Percentiles rank a stretch among this genome's conserved stretches.
phyloP scores from a whole-genome alignment of 2,113 vertebrate species.

The Pagrus major region DNA sequence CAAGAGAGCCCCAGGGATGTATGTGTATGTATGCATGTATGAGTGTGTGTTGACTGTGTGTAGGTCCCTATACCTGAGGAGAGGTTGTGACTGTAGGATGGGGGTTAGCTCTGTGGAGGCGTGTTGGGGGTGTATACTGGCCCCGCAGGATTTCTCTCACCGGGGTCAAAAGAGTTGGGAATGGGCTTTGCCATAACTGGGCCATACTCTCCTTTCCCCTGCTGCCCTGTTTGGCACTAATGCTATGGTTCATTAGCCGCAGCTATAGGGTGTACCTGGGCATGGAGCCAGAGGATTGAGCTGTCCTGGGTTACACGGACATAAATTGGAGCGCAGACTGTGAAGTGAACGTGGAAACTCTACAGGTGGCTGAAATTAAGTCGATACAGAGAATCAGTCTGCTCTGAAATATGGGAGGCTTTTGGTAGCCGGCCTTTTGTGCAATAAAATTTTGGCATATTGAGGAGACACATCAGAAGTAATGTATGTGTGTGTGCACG shows the following conservation, averaged over 20 bases:
- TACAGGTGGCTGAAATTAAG: constrained; percentile 75
- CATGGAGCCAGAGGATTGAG: constrained; percentile 73
- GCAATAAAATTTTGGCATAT: constrained; percentile 51
- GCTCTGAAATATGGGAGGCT: constrained; percentile 46
- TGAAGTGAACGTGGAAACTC: constrained; percentile 66
- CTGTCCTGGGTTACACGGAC: constrained; percentile 68
- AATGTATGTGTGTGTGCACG: constrained; percentile 18
- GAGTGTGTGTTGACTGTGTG: constrained; percentile 26
- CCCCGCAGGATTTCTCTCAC: constrained; percentile 57
- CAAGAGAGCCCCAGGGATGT: constrained; percentile 10
- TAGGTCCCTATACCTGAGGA: constrained; percentile 40
- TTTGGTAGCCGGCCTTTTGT: constrained; percentile 27
- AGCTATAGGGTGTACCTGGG: constrained; percentile 75
- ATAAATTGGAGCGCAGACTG: constrained; percentile 65
- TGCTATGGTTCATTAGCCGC: constrained; percentile 78
- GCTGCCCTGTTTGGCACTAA: constrained; percentile 64
- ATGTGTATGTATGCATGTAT: constrained; percentile 21
- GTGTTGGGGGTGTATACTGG: constrained; percentile 53
- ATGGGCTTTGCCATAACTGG: constrained; percentile 34
- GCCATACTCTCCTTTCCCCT: constrained; percentile 38
- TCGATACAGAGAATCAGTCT: constrained; percentile 41
- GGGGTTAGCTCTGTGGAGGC: constrained; percentile 37
- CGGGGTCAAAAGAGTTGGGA: constrained; percentile 57
- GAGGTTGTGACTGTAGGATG: constrained; percentile 31
- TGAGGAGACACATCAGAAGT: constrained; percentile 46